Evolutionary conservation across 2,888 invertebrate species (phyloP).

Genomic region (Masnerella sp.): DNA sequence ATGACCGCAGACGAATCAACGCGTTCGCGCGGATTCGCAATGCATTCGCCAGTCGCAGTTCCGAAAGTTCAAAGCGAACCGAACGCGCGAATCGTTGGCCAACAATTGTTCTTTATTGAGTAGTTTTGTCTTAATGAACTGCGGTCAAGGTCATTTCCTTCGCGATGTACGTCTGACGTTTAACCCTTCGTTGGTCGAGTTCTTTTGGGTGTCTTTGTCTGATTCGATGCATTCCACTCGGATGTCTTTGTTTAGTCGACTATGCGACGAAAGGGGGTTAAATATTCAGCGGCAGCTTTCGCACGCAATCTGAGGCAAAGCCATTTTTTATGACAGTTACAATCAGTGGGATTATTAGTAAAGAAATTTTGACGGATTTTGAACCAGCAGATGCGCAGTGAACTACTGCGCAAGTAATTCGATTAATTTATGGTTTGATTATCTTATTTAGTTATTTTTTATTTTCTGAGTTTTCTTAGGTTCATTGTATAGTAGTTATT

Average conservation of each 20-base stretch:
- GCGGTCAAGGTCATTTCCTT: constrained; percentile 50
- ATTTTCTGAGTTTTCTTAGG: too few species aligned
- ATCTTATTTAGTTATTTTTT: too few species aligned
- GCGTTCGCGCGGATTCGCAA: constrained; percentile 20
- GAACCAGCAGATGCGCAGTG: too few species aligned
- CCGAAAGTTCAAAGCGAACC: constrained; percentile 35
- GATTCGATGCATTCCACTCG: too few species aligned
- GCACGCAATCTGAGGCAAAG: constrained; percentile 24
- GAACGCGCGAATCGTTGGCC: constrained; percentile 32
- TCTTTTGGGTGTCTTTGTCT: too few species aligned
- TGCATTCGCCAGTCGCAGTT: constrained; percentile 20
- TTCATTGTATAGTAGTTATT: too few species aligned
- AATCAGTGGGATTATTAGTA: too few species aligned
- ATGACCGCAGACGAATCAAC: constrained; percentile 2
- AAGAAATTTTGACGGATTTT: too few species aligned
- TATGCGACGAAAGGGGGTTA: too few species aligned
- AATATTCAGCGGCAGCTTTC: constrained; percentile 12
- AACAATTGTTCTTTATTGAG: constrained; percentile 50
- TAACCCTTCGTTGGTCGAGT: constrained; percentile 30
- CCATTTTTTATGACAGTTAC: constrained; percentile 12
- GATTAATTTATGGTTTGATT: too few species aligned
- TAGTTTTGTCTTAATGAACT: constrained; percentile 47
- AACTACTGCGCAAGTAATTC: too few species aligned
- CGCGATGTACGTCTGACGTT: constrained; percentile 29
- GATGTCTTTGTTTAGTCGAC: background rate